These are phyloP conservation scores for Phania funesta DNA, from an alignment of 2,888 invertebrate genomes.

Conservation along the genomic window DNA sequence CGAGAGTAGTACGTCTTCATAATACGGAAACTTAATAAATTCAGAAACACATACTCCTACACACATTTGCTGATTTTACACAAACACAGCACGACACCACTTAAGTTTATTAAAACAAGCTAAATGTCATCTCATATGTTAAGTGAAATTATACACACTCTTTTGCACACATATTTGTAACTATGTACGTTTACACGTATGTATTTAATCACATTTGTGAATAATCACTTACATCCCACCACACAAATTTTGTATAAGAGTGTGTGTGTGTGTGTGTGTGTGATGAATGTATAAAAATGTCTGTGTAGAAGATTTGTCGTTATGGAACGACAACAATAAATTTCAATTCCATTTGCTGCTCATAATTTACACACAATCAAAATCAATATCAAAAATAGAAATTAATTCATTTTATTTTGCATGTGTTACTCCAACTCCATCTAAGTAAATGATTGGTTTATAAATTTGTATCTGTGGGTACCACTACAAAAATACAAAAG, in stretches of 20 bases:
- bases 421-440: no score
- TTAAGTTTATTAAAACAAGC: slow-evolving; percentile 65
- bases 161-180: slow-evolving; percentile 31
- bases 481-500: no score
- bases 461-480: no score
- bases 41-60: background rate
- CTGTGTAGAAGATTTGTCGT: slow-evolving; percentile 38
- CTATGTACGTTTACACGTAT: no score
- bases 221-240: no score
- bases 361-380: slow-evolving; percentile 47
- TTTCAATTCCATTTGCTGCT: slow-evolving; percentile 60
- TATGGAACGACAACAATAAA: slow-evolving; percentile 58
- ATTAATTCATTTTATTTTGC: background rate
- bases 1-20: background rate
- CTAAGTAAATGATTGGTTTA: no score
- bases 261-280: background rate
- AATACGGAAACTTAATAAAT: slow-evolving; percentile 8
- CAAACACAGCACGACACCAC: slow-evolving; percentile 59
- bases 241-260: no score
- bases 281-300: background rate
- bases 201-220: no score
- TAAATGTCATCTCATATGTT: slow-evolving; percentile 50
- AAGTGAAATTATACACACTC: slow-evolving; percentile 30
- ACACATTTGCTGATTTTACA: slow-evolving; percentile 22
- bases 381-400: slow-evolving; percentile 37